These are phyloP conservation scores for Eolophus roseicapilla DNA, from an alignment of 2,113 vertebrate species.

Conservation along the genomic window DNA sequence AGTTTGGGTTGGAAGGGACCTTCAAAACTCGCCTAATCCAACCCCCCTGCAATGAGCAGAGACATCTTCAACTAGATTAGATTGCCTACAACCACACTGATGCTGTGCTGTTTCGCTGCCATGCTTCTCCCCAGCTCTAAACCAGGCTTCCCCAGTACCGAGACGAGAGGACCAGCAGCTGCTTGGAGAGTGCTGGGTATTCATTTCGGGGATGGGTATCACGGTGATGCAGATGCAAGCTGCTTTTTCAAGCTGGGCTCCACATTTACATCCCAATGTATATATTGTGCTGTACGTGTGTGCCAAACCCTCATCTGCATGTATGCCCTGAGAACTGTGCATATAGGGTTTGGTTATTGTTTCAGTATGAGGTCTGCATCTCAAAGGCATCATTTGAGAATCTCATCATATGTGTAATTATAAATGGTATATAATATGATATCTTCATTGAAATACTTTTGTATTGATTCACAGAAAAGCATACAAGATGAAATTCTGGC, in stretches of 20 bases:
- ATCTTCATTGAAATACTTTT: not conserved
- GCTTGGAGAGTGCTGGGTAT: not conserved
- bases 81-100: not conserved
- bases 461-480: not conserved
- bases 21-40: not conserved
- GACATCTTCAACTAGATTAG: not conserved
- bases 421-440: not conserved
- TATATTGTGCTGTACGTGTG: fast-evolving
- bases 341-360: not conserved
- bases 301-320: not conserved
- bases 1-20: not conserved
- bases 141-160: not conserved
- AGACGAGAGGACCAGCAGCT: not conserved
- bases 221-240: not conserved
- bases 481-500: not conserved
- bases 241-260: not conserved
- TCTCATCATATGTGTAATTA: not conserved
- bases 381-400: not conserved
- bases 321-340: fast-evolving
- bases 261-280: not conserved
- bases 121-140: not conserved
- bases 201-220: not conserved
- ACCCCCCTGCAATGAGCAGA: not conserved
- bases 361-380: not conserved
- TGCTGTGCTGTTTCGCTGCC: not conserved